Percentiles rank a stretch among this genome's conserved stretches.
phyloP scores from a whole-genome alignment of 2,797 vertebrate genomes.

The Paguma larvata region DNA sequence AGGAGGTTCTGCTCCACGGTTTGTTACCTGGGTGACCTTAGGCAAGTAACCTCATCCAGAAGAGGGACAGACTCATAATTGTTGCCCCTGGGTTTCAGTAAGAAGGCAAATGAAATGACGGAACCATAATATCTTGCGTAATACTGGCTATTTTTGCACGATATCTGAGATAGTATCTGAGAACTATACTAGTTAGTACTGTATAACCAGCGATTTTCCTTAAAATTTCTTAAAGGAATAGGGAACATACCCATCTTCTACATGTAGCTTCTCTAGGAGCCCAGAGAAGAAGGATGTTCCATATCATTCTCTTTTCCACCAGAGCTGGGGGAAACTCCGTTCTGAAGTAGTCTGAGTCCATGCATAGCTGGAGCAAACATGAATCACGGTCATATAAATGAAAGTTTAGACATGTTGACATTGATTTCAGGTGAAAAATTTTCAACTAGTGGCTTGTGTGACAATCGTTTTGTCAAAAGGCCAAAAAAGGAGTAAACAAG shows the following conservation, averaged over 20 bases:
- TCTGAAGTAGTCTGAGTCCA: background rate
- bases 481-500: background rate
- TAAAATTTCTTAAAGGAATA: background rate
- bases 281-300: background rate
- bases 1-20: background rate
- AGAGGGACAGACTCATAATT: background rate
- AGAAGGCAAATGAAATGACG: background rate
- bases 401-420: background rate
- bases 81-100: background rate
- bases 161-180: background rate
- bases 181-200: background rate
- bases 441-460: background rate
- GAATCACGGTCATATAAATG: background rate
- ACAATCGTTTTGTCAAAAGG: background rate
- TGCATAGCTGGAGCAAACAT: background rate
- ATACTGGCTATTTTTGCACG: background rate
- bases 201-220: background rate
- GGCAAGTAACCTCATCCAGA: background rate
- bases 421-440: background rate
- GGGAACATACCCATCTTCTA: background rate
- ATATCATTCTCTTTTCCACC: background rate
- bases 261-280: background rate
- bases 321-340: background rate
- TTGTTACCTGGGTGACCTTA: background rate
- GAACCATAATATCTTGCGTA: background rate